These are phyloP conservation scores for Sisyra nigra DNA, from an alignment of 2,888 invertebrate species.

Conservation along the genomic window DNA sequence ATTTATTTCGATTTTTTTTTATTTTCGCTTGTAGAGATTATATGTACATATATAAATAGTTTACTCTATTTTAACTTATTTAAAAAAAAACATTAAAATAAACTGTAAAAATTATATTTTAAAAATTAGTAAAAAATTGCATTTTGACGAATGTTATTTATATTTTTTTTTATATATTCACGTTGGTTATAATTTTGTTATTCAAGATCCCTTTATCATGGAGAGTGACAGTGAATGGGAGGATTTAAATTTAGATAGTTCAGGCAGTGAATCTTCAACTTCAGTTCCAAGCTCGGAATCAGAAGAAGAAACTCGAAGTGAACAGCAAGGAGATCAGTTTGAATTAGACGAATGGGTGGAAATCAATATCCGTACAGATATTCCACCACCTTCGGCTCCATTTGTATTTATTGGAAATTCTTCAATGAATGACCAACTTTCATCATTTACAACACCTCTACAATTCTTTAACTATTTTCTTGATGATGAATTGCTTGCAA, in stretches of 20 bases:
- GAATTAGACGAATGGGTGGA: constrained; percentile 9
- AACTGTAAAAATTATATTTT: too few relatives aligned
- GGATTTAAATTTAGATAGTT: constrained; percentile 1
- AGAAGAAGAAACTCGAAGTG: too few relatives aligned
- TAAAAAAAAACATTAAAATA: too few relatives aligned
- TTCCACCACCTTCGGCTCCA: constrained; percentile 9
- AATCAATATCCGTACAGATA: constrained; percentile 10
- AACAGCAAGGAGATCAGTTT: too few relatives aligned
- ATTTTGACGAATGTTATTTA: neutral
- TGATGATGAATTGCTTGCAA: constrained; percentile 9
- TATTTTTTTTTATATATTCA: constrained; percentile 2
- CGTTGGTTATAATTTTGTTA: constrained; percentile 5
- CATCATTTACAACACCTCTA: constrained; percentile 5
- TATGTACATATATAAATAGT: too few relatives aligned
- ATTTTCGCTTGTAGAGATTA: too few relatives aligned
- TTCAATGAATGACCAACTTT: constrained; percentile 6
- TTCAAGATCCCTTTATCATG: neutral
- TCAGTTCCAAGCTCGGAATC: constrained; percentile 6
- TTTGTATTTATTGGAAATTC: constrained; percentile 10
- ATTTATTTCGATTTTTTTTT: too few relatives aligned
- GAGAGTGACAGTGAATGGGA: constrained; percentile 6
- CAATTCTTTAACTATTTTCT: constrained; percentile 11
- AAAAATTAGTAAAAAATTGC: too few relatives aligned
- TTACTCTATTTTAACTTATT: too few relatives aligned
- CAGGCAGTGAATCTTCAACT: constrained; percentile 2